Base-by-base conservation (phyloP, 2,113 vertebrate genomes). In the Microcebus ravelobensis region DNA sequence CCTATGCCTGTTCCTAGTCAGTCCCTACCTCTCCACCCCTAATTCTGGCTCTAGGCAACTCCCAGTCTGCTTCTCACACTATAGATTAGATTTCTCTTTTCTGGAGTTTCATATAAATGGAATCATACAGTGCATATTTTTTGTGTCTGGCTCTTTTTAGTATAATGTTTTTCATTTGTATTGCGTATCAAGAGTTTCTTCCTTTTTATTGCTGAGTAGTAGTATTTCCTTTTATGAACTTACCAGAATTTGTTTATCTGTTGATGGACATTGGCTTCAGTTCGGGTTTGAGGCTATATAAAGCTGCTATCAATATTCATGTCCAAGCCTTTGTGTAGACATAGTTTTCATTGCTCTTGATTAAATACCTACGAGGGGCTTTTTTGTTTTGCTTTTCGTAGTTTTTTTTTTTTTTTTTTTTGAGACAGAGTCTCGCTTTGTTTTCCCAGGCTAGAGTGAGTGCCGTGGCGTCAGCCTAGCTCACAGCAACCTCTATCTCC, bases 331-430 rank as follows among this genome's bases (percentile, higher is more conserved):
- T 59, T 77, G 59, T 81, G 10, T 85, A 36, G 14, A 27, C 9
- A 0, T 57, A 6, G 23, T 55, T 93, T 84, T 67, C 68, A 31
- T 50, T 80, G 55, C 42, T 85, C 59, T 89, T 76, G 50, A 70
- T 31, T 87, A 90, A 90, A 71, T 89, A 42, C 80, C 31, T 42
- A 84, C 3, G 83, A 83, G 8, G 70, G 15, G 29, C 39, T 6
- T 81, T 95, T 85, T 95, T 93, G 20, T 71, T 94, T 94, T 81
- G 6, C 39, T 80, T 95, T 90, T 87, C 21, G 25, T 68, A 57
- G 61, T 91, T 91, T 76, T 67, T 67, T n/a, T n/a, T n/a, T n/a
- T n/a, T n/a, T n/a, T n/a, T n/a, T n/a, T n/a, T n/a, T n/a, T n/a
- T n/a, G n/a, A n/a, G n/a, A n/a, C n/a, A n/a, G n/a, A n/a, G n/a